These are phyloP conservation scores for Cantharis nigra DNA, from an alignment of 2,888 invertebrate species.

Conservation along the genomic window DNA sequence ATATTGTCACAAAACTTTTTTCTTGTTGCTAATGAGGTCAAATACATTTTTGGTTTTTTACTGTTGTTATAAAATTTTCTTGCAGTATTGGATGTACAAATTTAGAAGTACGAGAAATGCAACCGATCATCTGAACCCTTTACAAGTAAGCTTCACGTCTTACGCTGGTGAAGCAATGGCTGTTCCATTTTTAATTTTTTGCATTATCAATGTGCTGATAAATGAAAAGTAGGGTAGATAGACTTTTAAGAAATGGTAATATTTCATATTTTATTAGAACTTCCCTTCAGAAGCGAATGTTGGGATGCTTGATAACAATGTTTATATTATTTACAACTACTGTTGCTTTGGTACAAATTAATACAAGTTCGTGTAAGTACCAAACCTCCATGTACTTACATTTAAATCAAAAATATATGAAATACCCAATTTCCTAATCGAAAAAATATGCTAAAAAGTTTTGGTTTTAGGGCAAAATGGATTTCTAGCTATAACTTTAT, in stretches of 20 bases:
- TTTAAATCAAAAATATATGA: not conserved
- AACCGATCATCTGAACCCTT: slow-evolving; percentile 62
- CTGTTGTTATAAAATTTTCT: slow-evolving; percentile 44
- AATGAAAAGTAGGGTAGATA: not conserved
- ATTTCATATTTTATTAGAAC: slow-evolving; percentile 60
- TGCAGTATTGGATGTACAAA: slow-evolving; percentile 95
- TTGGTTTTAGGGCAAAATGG: not conserved
- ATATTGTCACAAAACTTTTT: slow-evolving; percentile 95
- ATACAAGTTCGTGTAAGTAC: slow-evolving; percentile 79
- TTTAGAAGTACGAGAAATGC: slow-evolving; percentile 74
- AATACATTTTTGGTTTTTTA: slow-evolving; percentile 42
- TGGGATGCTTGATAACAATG: slow-evolving; percentile 74
- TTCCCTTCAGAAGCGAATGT: slow-evolving; percentile 73
- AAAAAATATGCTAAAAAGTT: not conserved
- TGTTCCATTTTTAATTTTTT: not conserved
- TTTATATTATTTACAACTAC: slow-evolving; percentile 78
- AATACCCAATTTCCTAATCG: too few species aligned
- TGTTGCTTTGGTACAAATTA: slow-evolving; percentile 76
- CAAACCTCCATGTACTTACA: not conserved
- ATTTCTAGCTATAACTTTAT: not conserved
- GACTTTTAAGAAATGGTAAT: not conserved
- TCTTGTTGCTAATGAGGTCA: slow-evolving; percentile 91
- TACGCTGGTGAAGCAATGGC: slow-evolving; percentile 75
- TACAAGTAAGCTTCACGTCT: slow-evolving; percentile 86
- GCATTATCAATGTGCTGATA: not conserved